Conservation (phyloP, 2,888 invertebrate genomes). For the Melieria omissa region DNA sequence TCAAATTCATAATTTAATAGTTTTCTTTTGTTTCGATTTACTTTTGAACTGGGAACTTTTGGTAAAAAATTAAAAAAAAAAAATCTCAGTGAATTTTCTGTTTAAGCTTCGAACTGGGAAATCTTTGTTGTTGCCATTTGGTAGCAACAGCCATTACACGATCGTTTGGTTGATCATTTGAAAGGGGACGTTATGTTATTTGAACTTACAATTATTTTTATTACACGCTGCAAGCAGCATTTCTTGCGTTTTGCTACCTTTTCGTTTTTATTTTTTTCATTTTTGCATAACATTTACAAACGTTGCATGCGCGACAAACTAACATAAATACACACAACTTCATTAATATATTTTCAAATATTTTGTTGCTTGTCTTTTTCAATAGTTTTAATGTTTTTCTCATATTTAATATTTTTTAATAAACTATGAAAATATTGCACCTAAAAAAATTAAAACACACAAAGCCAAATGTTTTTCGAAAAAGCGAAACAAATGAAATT, state of each 20-base stretch:
- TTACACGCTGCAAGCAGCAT: too few species aligned
- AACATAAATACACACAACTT: not conserved
- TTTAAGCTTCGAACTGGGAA: too few species aligned
- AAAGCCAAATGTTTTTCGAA: conserved; percentile 28
- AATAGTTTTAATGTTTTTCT: not conserved
- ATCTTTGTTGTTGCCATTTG: too few species aligned
- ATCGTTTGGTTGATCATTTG: not conserved
- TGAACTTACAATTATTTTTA: conserved; percentile 24
- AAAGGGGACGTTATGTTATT: conserved; percentile 35
- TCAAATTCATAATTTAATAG: too few species aligned
- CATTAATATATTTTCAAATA: not conserved
- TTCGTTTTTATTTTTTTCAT: not conserved
- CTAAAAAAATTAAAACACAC: conserved; percentile 33
- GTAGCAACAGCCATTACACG: too few species aligned
- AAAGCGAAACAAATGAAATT: conserved; percentile 8
- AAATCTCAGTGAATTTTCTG: too few species aligned
- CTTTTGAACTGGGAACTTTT: too few species aligned
- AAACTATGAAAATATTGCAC: conserved; percentile 37
- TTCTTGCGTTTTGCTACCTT: too few species aligned
- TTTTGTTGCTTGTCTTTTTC: conserved; percentile 21
- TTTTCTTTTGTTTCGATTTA: too few species aligned
- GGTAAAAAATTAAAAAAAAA: too few species aligned
- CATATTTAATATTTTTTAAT: conserved; percentile 22
- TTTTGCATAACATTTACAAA: conserved; percentile 26
- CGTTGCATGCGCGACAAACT: not conserved